Conservation (phyloP, 2,113 vertebrate genomes). For the Chaetodon trifascialis region DNA sequence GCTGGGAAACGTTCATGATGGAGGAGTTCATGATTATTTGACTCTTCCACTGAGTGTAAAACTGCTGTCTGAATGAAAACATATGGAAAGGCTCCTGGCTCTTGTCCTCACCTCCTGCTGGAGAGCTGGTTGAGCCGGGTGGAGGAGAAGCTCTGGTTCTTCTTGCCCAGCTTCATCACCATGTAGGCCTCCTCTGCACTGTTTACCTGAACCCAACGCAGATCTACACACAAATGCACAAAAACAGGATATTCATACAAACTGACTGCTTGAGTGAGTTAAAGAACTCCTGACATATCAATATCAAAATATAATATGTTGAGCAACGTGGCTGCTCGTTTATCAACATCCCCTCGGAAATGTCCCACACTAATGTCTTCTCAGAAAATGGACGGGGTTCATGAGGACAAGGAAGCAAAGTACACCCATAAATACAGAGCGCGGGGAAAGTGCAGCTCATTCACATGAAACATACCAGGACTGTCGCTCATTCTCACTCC, state of each 20-base stretch:
- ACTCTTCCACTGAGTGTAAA: background rate
- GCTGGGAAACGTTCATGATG: background rate
- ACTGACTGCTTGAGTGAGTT: background rate
- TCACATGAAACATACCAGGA: no score
- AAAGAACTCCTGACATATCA: background rate
- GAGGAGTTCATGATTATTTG: no score
- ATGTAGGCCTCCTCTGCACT: conserved; percentile 91
- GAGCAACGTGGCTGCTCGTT: background rate
- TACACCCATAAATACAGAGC: no score
- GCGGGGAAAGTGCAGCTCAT: no score
- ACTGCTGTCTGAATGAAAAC: background rate
- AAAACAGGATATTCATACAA: background rate
- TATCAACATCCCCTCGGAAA: no score
- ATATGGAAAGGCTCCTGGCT: background rate
- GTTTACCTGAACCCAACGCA: conserved; percentile 95
- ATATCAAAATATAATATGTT: background rate
- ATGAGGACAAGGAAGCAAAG: no score
- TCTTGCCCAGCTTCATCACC: conserved; percentile 93
- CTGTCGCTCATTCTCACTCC: no score
- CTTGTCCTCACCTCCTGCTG: conserved; percentile 90
- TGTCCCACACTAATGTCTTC: no score
- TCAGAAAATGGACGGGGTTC: no score
- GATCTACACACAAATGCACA: conserved; percentile 80
- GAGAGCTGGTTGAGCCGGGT: conserved; percentile 93
- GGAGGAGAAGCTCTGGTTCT: conserved; percentile 92